Base-by-base conservation (phyloP, 2,888 invertebrate species). In the Microdon myrmicae region DNA sequence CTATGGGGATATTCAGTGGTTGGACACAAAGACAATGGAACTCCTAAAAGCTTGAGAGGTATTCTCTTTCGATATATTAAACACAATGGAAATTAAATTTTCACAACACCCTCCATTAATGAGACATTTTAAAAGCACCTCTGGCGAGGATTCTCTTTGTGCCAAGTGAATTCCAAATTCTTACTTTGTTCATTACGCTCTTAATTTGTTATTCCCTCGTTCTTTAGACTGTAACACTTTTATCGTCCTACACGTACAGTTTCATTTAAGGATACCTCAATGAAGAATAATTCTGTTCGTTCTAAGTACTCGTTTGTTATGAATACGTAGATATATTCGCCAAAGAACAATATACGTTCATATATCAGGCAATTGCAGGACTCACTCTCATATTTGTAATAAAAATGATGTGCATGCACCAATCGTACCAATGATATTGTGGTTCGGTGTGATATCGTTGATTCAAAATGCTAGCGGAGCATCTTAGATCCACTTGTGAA, bases 391-490 rank as follows among this genome's bases (percentile, higher is more conserved):
- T 34, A 34, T 34, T 34, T 39, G 32, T 49, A 32, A 25, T 41
- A 14, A 51, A 39, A 51, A 41, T n/a, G n/a, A 51, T 51, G 41
- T 51, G 41, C 26, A 34, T 32, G 19, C 41, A 51, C 41, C 41
- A 51, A 51, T 51, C 34, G 25, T 26, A 25, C 8, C 19, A 25
- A 26, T 25, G 34, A 34, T 41, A 51, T 51, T 51, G 45, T 10
- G 23, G 32, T 41, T 35, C 26, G 35, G 41, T 34, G 29, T 51
- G 34, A 34, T 26, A 45, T 45, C 19, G 13, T 19, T 3, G 12
- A n/a, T 35, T 45, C 19, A 45, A 45, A 45, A 26, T 34, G 19
- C 25, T 35, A 35, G 26, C 25, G 20, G 35, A 35, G 20, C 28
- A 35, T 45, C 35, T 35, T 26, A 13, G 20, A n/a, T n/a, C n/a